Base-by-base conservation (phyloP, 2,113 vertebrate genomes). In the Turdus rufiventris region DNA sequence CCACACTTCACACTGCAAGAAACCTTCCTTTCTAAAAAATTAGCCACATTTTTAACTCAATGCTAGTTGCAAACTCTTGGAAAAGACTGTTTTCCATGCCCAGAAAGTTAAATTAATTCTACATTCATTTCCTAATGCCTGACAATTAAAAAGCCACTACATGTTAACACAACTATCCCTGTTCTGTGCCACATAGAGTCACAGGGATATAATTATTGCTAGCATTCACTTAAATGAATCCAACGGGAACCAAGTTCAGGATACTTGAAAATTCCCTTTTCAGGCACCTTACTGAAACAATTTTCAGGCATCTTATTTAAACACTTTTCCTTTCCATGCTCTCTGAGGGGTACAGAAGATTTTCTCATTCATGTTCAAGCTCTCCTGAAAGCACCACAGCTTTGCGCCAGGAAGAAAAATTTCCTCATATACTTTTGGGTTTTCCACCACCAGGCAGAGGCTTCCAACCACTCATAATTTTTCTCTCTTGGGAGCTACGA, bases 281-380 rank as follows among this genome's bases (percentile, higher is more conserved):
- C 50, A 75, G 34, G 6, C n/a, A 73, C 13, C 31, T 85, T 43
- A 38, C 8, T 67, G 18, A 51, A 79, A 26, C 40, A 23, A 20
- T 94, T 68, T 61, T 61, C 45, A 74, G 34, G 6, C 31, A 73
- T 12, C 33, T 85, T 48, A 34, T 28, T 80, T 26, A 62, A 83
- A 26, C 24, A 50, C 17, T 45, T 76, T 50, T 56, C 21, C 5
- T 50, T 73, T 56, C 42, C 29, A 78, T 0, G 0, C 7, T 50
- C 65, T 42, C 43, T n/a, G 23, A 57, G 29, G 6, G 18, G 7
- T 28, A 60, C 31, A 51, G 45, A 25, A 54, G 12, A 65, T 34
- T 57, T 75, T n/a, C 14, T 68, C 20, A 24, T 40, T 58, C 28
- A 28, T 54, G 50, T 43, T 79, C 43, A 60, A 54, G 11, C 28